phyloP scores from a whole-genome alignment of 2,888 invertebrate species.

The Patella caerulea region DNA sequence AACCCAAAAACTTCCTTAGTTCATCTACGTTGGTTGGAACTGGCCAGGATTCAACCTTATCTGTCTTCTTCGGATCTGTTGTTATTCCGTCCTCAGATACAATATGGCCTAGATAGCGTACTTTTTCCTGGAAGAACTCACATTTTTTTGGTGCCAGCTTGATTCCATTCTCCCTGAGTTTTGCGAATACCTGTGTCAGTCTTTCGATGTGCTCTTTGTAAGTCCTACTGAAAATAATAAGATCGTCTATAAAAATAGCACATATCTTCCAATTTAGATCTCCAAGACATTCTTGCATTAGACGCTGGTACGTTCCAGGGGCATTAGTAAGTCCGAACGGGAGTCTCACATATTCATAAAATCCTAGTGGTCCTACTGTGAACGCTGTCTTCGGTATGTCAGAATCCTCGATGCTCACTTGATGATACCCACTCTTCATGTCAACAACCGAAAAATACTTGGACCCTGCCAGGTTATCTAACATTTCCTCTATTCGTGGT shows the following conservation, averaged over 20 bases:
- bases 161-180: constrained; percentile 24
- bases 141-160: constrained; percentile 35
- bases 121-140: constrained; percentile 30
- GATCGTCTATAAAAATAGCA: background rate
- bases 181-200: constrained; percentile 21
- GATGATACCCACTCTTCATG: constrained; percentile 3
- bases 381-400: background rate
- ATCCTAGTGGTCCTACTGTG: background rate
- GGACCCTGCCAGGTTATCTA: background rate
- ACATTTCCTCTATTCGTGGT: background rate
- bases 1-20: background rate
- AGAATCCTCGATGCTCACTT: background rate
- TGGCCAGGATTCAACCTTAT: constrained; percentile 15
- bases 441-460: background rate
- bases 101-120: constrained; percentile 29
- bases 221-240: constrained; percentile 8
- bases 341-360: background rate
- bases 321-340: background rate
- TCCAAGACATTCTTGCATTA: constrained; percentile 28
- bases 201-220: constrained; percentile 28
- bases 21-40: background rate
- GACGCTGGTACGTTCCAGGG: background rate
- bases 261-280: constrained; percentile 25
- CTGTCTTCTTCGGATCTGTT: constrained; percentile 31
- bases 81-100: background rate